These are phyloP conservation scores for Proterorhinus semilunaris DNA, from an alignment of 2,113 vertebrate genomes.

Conservation along the genomic window DNA sequence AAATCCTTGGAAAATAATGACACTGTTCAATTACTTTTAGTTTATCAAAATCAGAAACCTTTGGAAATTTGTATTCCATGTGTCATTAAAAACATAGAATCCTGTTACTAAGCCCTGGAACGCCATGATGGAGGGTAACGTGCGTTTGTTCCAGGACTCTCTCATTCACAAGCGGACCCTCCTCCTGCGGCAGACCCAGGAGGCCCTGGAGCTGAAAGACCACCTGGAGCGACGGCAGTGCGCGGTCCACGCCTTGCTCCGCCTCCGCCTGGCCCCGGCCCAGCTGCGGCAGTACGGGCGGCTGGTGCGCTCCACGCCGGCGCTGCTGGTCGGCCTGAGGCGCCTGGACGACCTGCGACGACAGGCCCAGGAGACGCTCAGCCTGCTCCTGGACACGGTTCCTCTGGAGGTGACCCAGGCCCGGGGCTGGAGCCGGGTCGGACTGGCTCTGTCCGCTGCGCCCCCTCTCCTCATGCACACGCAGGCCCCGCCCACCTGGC, in stretches of 20 bases:
- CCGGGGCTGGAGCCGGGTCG: conserved; percentile 14
- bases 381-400: conserved; percentile 82
- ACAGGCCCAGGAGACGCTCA: conserved; percentile 87
- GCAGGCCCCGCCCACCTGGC: conserved; percentile 53
- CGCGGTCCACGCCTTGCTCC: conserved; percentile 84
- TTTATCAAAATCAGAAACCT: too few relatives aligned
- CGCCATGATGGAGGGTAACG: neutral
- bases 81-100: too few relatives aligned
- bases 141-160: conserved; percentile 73
- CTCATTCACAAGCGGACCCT: conserved; percentile 85
- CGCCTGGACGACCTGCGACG: conserved; percentile 91
- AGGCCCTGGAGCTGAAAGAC: conserved; percentile 93
- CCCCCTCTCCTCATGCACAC: conserved; percentile 29
- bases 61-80: too few relatives aligned
- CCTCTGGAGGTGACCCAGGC: conserved; percentile 59
- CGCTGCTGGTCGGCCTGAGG: conserved; percentile 88
- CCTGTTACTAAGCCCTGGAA: too few relatives aligned
- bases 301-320: conserved; percentile 88
- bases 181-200: conserved; percentile 89
- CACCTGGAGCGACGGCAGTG: conserved; percentile 91
- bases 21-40: too few relatives aligned
- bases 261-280: conserved; percentile 77
- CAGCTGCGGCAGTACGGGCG: conserved; percentile 88
- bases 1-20: too few relatives aligned
- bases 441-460: neutral